Conservation (phyloP, 2,888 invertebrate genomes). For the Drosophila meridiana region DNA sequence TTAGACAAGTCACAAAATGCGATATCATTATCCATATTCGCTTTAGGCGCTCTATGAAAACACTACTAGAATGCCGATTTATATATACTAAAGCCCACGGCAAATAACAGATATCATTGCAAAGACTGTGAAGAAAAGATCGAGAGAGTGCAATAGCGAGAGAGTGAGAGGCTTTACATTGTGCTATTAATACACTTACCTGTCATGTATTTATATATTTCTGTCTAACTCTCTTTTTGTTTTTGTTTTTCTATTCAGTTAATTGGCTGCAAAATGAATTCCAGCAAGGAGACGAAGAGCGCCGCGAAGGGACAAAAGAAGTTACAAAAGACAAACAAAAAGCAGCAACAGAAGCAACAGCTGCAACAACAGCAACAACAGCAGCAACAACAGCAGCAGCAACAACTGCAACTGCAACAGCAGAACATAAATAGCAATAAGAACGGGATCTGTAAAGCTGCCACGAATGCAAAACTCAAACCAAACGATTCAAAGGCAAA, state of each 20-base stretch:
- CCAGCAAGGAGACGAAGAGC: constrained; percentile 77
- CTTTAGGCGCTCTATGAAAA: constrained; percentile 15
- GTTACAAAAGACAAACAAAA: constrained; percentile 82
- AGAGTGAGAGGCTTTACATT: constrained; percentile 12
- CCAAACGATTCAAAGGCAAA: constrained; percentile 43
- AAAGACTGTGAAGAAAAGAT: background rate
- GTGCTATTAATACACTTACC: constrained; percentile 20
- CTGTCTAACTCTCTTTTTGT: constrained; percentile 14
- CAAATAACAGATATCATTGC: constrained; percentile 37
- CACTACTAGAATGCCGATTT: constrained; percentile 47
- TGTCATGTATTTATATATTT: constrained; percentile 14
- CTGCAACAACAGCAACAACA: constrained; percentile 50
- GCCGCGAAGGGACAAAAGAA: constrained; percentile 85
- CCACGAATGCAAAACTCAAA: constrained; percentile 45
- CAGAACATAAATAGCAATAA: constrained; percentile 73
- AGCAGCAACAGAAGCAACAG: constrained; percentile 69
- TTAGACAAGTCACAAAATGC: constrained; percentile 49
- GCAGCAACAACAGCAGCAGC: constrained; percentile 58
- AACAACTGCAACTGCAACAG: constrained; percentile 20
- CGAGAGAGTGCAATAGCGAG: background rate
- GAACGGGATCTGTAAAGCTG: constrained; percentile 70
- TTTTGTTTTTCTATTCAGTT: constrained; percentile 41
- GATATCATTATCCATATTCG: constrained; percentile 53
- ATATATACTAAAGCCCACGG: constrained; percentile 15
- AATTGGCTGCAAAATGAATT: constrained; percentile 71